phyloP scores from a whole-genome alignment of 2,888 invertebrate genomes.

The Caenorhabditis sp. region DNA sequence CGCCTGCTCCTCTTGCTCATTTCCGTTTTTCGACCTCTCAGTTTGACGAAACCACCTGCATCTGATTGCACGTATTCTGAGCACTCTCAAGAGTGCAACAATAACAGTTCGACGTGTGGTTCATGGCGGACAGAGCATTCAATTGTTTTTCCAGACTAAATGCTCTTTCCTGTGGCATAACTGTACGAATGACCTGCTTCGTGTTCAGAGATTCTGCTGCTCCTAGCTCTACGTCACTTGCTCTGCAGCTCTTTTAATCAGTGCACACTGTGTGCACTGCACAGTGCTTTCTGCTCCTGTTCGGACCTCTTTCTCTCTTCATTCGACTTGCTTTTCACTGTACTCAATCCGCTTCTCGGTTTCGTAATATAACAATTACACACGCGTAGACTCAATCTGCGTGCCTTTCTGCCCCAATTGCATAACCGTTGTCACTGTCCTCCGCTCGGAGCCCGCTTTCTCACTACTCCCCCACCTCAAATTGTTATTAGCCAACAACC shows the following conservation, averaged over 20 bases:
- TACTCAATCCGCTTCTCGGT: neutral
- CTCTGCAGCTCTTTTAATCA: neutral
- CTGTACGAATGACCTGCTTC: no score
- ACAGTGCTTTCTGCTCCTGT: no score
- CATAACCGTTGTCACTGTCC: constrained; percentile 4
- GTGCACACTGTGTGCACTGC: no score
- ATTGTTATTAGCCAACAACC: constrained; percentile 30
- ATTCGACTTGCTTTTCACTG: neutral
- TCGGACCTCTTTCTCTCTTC: constrained; percentile 1
- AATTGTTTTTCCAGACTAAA: no score
- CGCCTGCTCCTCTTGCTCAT: neutral
- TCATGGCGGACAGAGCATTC: no score
- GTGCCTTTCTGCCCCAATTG: neutral
- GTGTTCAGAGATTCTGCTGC: no score
- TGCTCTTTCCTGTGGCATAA: no score
- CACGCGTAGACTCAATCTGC: neutral
- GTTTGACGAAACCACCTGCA: no score
- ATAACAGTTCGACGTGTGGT: no score
- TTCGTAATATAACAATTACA: neutral
- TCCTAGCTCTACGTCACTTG: neutral
- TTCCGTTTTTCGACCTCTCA: no score
- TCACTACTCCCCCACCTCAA: constrained; percentile 6
- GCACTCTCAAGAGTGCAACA: no score
- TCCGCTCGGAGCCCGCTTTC: neutral
- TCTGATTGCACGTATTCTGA: no score